phyloP scores from a whole-genome alignment of 2,888 invertebrate genomes.

The Anaspis maculata region DNA sequence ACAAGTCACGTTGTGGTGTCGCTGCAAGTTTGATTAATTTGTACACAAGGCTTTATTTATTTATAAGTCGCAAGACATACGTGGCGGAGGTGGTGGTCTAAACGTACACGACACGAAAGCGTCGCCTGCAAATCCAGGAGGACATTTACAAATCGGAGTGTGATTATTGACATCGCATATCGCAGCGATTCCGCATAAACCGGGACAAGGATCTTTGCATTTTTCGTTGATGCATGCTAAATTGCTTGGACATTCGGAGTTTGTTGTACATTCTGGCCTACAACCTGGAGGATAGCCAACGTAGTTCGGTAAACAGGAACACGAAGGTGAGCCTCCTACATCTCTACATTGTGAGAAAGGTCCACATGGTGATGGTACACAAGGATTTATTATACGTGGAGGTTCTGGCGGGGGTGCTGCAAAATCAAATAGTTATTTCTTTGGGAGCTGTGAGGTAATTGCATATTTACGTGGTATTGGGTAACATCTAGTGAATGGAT shows the following conservation, averaged over 20 bases:
- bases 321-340: slow-evolving; percentile 59
- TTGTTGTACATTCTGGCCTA: slow-evolving; percentile 51
- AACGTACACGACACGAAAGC: slow-evolving; percentile 53
- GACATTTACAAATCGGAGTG: slow-evolving; percentile 65
- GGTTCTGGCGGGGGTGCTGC: slow-evolving; percentile 20
- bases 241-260: slow-evolving; percentile 66
- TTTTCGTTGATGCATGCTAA: slow-evolving; percentile 68
- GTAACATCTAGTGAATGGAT: slow-evolving; percentile 63
- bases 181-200: slow-evolving; percentile 68
- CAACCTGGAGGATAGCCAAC: slow-evolving; percentile 59
- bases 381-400: slow-evolving; percentile 26
- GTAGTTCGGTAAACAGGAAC: slow-evolving; percentile 61
- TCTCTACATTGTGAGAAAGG: slow-evolving; percentile 53
- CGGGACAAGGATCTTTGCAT: slow-evolving; percentile 74
- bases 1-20: slow-evolving; percentile 47
- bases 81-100: slow-evolving; percentile 23
- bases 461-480: slow-evolving; percentile 49
- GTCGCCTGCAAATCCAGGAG: slow-evolving; percentile 63
- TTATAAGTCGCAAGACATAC: slow-evolving; percentile 19
- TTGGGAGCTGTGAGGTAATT: slow-evolving; percentile 23
- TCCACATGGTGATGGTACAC: slow-evolving; percentile 42
- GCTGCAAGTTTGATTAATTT: slow-evolving; percentile 19
- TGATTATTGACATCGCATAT: slow-evolving; percentile 67
- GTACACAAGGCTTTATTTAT: background rate
- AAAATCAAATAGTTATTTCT: slow-evolving; percentile 22